Base-by-base conservation (phyloP, 64 coral and sea anemone genomes). In the Pachyseris speciosa region DNA sequence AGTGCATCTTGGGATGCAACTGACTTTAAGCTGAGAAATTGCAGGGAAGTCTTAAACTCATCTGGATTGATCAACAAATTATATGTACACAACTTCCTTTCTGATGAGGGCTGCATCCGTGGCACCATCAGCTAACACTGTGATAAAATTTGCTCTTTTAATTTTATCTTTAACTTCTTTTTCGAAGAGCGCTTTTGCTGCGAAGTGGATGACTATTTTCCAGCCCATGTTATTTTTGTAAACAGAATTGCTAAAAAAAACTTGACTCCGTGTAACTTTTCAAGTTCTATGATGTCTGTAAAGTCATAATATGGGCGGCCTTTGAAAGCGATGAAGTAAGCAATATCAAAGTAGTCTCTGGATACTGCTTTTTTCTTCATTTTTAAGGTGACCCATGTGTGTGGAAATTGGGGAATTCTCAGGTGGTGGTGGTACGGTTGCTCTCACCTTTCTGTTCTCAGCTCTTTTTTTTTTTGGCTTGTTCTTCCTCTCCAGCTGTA, bases 371-470 rank as follows among this genome's bases (percentile, higher is more conserved):
- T 24, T 92, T 92, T 92, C 90, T 85, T n/a, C n/a, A n/a, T 67
- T 40, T 60, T 53, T 74, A 64, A 92, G 90, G 47, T 38, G 67
- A 85, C 80, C 90, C 80, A 92, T 92, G 67, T 86, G 77, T 83
- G 72, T 32, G 50, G 72, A 37, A 93, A 93, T 93, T 57, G 91
- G 83, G 83, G 91, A 71, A 93, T 93, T 72, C 84, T 36, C 12
- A 45, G 91, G 61, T 49, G 71, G 27, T 65, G 83, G 83, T 53
- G 72, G 70, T 78, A 78, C 47, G 13, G 84, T 83, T 63, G 55
- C 91, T 77, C 83, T 70, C 41, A 74, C 55, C 41, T 93, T 93
- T 93, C 91, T 85, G 91, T 93, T 93, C 91, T 86, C 91, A 69
- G 72, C 57, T 48, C 69, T 83, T 86, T 53, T 83, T 83, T 86